A percentile compares a stretch with the other conserved stretches of the same genome.
These are phyloP conservation scores for Agapornis roseicollis DNA, from an alignment of 2,113 vertebrate genomes.

Conservation along the genomic window DNA sequence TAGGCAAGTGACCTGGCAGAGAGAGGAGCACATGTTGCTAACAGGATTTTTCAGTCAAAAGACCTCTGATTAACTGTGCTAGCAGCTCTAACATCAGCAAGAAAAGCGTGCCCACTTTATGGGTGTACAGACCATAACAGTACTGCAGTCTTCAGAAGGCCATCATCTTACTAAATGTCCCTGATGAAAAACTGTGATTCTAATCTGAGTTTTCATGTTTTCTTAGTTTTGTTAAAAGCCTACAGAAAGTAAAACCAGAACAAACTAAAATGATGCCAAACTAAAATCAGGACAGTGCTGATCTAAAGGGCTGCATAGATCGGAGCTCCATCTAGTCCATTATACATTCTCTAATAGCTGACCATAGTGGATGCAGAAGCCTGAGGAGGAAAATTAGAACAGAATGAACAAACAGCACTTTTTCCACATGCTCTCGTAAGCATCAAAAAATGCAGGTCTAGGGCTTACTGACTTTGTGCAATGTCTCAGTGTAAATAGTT, in stretches of 20 bases:
- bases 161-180: not conserved
- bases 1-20: conserved; percentile 3
- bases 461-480: not conserved
- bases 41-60: conserved; percentile 16
- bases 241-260: not conserved
- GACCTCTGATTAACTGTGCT: not conserved
- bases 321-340: accelerated
- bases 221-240: not conserved
- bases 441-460: not conserved
- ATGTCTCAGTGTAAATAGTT: not conserved
- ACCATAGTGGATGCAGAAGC: accelerated
- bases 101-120: not conserved
- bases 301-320: not conserved
- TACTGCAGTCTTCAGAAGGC: not conserved
- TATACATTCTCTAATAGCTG: not conserved
- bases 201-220: not conserved
- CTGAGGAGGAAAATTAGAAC: not conserved
- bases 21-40: not conserved
- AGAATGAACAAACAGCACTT: not conserved
- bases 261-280: not conserved
- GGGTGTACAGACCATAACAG: not conserved
- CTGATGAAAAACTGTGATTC: not conserved
- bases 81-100: not conserved
- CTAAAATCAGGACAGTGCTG: not conserved
- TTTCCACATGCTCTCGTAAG: not conserved